phyloP scores from a whole-genome alignment of 2,797 vertebrate species.

The Poeciliopsis gracilis region DNA sequence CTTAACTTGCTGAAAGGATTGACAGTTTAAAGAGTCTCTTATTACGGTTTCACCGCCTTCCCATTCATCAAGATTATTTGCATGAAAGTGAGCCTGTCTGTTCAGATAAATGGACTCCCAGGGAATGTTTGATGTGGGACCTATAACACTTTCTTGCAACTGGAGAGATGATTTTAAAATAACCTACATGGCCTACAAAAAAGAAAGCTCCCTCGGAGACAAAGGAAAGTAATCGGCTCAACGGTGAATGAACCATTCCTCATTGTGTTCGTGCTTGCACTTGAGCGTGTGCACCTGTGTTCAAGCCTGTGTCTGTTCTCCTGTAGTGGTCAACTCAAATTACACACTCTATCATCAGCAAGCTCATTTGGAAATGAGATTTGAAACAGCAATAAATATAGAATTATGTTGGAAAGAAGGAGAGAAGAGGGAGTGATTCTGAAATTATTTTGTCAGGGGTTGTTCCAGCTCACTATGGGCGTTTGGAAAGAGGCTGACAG shows the following conservation, averaged over 20 bases:
- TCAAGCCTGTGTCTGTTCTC: constrained; percentile 33
- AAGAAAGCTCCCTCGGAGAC: constrained; percentile 46
- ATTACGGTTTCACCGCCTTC: constrained; percentile 46
- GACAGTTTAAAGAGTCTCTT: constrained; percentile 54
- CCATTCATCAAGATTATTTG: constrained; percentile 57
- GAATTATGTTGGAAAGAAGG: constrained; percentile 40
- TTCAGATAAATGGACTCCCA: constrained; percentile 57
- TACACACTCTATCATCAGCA: constrained; percentile 69
- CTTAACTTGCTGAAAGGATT: constrained; percentile 48
- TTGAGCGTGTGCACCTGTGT: constrained; percentile 43
- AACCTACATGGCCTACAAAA: constrained; percentile 5
- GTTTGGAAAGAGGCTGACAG: constrained; percentile 45
- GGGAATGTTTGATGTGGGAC: constrained; percentile 62
- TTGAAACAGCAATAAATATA: constrained; percentile 69
- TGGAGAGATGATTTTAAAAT: constrained; percentile 41
- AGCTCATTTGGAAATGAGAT: constrained; percentile 74
- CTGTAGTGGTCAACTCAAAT: constrained; percentile 64
- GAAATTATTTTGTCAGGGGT: constrained; percentile 63
- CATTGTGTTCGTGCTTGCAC: constrained; percentile 11
- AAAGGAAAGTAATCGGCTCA: constrained; percentile 61
- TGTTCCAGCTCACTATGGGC: constrained; percentile 62
- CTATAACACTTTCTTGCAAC: constrained; percentile 32
- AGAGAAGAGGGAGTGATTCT: constrained; percentile 38
- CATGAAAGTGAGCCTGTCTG: constrained; percentile 51
- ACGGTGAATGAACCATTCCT: constrained; percentile 36